Percentiles rank a stretch among this genome's conserved stretches.
Evolutionary conservation across 2,113 vertebrate genomes (phyloP).

Genomic region (Pao palembangensis): DNA sequence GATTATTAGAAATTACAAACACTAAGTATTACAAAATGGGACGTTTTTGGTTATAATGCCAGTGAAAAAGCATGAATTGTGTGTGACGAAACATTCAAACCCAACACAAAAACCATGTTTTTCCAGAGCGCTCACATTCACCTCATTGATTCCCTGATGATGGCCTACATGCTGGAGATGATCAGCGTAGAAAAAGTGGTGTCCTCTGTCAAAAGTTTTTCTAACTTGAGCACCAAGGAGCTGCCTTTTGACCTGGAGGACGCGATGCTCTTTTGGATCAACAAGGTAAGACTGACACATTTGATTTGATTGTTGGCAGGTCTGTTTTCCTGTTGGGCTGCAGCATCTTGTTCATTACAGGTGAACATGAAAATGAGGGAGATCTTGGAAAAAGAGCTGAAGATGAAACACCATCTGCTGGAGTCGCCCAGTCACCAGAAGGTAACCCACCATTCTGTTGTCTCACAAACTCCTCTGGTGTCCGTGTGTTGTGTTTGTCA

Average conservation of each 20-base stretch:
- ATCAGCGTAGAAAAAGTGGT: slow-evolving; percentile 97
- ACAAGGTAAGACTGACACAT: slow-evolving; percentile 79
- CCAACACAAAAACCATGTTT: not conserved
- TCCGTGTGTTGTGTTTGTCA: slow-evolving; percentile 11
- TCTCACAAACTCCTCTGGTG: not conserved
- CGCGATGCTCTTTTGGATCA: slow-evolving; percentile 98
- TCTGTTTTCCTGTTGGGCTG: not conserved
- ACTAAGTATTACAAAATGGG: too few relatives aligned
- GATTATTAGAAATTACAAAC: too few relatives aligned
- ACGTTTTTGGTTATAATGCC: not conserved
- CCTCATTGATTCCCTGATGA: slow-evolving; percentile 95
- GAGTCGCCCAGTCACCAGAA: slow-evolving; percentile 93
- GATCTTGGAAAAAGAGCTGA: slow-evolving; percentile 88
- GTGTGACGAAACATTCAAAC: not conserved
- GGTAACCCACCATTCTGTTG: slow-evolving; percentile 71
- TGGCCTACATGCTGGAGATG: slow-evolving; percentile 93
- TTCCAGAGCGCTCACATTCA: slow-evolving; percentile 89
- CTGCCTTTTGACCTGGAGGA: slow-evolving; percentile 93
- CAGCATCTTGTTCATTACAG: slow-evolving; percentile 60
- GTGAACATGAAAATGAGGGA: slow-evolving; percentile 95
- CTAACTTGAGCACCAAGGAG: slow-evolving; percentile 92
- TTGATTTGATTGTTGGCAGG: not conserved
- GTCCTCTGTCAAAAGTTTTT: slow-evolving; percentile 89
- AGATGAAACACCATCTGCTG: slow-evolving; percentile 88
- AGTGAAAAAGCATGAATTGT: not conserved